Evolutionary conservation across 2,888 invertebrate genomes (phyloP).

Genomic region (Sinodicranocentrus sp.): DNA sequence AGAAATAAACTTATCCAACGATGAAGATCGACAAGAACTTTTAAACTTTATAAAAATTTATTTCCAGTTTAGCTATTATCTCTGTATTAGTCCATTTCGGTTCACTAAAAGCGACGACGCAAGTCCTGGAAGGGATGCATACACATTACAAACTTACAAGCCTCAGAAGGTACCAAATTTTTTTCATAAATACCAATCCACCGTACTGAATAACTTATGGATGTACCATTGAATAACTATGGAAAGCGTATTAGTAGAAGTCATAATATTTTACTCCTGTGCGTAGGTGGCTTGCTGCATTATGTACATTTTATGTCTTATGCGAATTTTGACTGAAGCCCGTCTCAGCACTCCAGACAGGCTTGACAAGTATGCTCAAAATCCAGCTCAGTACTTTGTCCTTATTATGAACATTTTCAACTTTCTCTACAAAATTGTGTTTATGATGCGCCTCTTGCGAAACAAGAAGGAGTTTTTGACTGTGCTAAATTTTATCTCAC

Average conservation of each 20-base stretch:
- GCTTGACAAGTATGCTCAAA: background rate
- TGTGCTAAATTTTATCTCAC: constrained; percentile 5
- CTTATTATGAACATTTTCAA: constrained; percentile 36
- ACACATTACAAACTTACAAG: too few relatives aligned
- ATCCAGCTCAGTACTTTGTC: constrained; percentile 43
- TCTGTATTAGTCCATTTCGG: constrained; percentile 44
- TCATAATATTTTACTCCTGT: too few relatives aligned
- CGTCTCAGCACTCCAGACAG: constrained; percentile 11
- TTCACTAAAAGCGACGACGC: background rate
- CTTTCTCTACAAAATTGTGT: constrained; percentile 14
- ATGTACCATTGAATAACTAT: too few relatives aligned
- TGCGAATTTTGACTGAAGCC: constrained; percentile 37
- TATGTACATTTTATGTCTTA: constrained; percentile 10
- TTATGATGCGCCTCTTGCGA: constrained; percentile 25
- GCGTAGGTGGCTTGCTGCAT: too few relatives aligned
- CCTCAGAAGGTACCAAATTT: too few relatives aligned
- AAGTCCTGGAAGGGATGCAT: too few relatives aligned
- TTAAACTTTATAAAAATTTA: constrained; percentile 34
- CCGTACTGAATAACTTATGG: too few relatives aligned
- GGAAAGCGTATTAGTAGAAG: too few relatives aligned
- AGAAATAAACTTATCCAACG: background rate
- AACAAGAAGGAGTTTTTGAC: constrained; percentile 7
- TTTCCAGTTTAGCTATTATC: constrained; percentile 30
- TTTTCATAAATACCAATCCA: background rate
- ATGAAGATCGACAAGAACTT: background rate